phyloP scores from a whole-genome alignment of 2,797 vertebrate genomes.

The Propithecus perrieri region DNA sequence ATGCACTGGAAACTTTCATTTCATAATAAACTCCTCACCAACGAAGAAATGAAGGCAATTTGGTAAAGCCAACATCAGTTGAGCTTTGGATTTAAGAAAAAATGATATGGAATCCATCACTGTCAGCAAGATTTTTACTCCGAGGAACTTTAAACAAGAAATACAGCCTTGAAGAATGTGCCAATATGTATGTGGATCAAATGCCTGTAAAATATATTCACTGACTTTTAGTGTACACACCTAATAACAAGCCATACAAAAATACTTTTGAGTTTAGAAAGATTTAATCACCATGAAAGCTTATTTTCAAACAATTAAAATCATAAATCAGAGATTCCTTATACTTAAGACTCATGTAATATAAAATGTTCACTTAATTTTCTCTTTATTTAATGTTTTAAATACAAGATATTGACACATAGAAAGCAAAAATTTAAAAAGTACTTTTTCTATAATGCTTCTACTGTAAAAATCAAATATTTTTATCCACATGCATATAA shows the following conservation, averaged over 20 bases:
- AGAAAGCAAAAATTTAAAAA: background rate
- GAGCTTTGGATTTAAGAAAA: background rate
- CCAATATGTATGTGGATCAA: background rate
- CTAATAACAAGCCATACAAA: background rate
- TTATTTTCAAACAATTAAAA: background rate
- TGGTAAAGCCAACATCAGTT: background rate
- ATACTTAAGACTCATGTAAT: background rate
- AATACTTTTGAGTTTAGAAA: background rate
- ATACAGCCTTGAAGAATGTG: background rate
- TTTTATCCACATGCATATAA: background rate
- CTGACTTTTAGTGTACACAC: background rate
- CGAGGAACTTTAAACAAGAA: background rate
- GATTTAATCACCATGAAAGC: background rate
- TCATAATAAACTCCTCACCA: background rate
- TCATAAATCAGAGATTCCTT: background rate
- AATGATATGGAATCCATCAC: background rate
- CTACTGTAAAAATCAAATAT: background rate
- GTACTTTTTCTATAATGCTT: background rate
- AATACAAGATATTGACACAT: background rate
- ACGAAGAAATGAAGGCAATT: background rate
- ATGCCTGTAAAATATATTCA: background rate
- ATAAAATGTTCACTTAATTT: background rate
- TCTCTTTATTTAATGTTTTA: background rate
- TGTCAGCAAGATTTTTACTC: background rate
- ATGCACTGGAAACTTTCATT: background rate